These are phyloP conservation scores for Podiceps cristatus DNA, from an alignment of 2,113 vertebrate genomes.

Conservation along the genomic window DNA sequence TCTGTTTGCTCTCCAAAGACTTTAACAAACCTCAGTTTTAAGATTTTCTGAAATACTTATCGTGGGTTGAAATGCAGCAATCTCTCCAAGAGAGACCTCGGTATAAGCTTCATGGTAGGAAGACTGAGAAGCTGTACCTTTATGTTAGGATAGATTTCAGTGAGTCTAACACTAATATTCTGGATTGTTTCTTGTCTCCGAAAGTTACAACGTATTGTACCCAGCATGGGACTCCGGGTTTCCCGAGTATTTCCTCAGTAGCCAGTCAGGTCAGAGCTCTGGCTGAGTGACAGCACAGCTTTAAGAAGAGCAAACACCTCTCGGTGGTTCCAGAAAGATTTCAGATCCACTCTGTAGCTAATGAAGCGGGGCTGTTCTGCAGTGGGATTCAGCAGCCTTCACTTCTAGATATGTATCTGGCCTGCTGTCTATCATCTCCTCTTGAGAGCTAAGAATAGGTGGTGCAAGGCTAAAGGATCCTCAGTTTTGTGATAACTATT, in stretches of 20 bases:
- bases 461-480: neutral
- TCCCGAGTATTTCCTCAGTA: neutral
- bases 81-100: neutral
- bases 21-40: neutral
- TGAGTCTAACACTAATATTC: neutral
- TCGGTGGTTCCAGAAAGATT: neutral
- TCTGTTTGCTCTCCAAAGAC: neutral
- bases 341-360: neutral
- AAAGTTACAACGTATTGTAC: neutral
- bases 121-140: neutral
- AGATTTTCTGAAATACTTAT: neutral
- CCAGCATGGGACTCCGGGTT: neutral
- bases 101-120: neutral
- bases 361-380: neutral
- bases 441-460: neutral
- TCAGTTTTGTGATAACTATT: neutral
- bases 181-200: neutral
- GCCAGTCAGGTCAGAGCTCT: neutral
- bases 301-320: neutral
- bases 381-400: neutral
- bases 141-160: neutral
- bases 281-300: neutral
- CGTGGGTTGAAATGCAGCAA: neutral
- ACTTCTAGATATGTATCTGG: neutral
- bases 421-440: neutral